phyloP scores from a whole-genome alignment of 1,140 invertebrate species.

The Linepithema humile region DNA sequence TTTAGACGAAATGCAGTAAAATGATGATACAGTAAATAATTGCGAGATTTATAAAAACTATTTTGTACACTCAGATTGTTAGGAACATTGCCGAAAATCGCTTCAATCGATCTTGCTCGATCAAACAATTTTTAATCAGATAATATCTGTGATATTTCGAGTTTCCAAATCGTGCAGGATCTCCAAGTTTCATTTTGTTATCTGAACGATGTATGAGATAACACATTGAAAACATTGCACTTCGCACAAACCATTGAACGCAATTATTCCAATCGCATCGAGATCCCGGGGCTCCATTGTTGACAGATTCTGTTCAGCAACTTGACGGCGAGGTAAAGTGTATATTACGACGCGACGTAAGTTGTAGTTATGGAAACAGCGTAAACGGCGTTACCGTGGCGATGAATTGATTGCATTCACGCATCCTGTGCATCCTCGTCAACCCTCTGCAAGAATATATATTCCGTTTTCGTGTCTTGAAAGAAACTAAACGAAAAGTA shows the following conservation, averaged over 20 bases:
- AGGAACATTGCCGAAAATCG: too few species aligned
- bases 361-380: background rate
- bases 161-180: background rate
- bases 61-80: background rate
- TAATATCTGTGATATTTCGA: background rate
- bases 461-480: too few species aligned
- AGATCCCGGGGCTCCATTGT: conserved; percentile 85
- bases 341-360: background rate
- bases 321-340: background rate
- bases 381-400: conserved; percentile 24
- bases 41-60: conserved; percentile 8
- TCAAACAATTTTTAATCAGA: background rate
- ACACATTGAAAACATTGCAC: background rate
- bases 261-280: conserved; percentile 88
- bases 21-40: background rate
- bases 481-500: too few species aligned
- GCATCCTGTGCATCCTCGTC: background rate
- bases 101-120: background rate
- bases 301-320: background rate
- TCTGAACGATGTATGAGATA: background rate
- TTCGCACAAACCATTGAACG: conserved; percentile 88
- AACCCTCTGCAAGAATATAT: background rate
- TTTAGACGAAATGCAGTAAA: background rate
- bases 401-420: conserved; percentile 19
- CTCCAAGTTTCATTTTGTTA: background rate